phyloP scores from a whole-genome alignment of 2,888 invertebrate species.

The Cantharis lateralis region DNA sequence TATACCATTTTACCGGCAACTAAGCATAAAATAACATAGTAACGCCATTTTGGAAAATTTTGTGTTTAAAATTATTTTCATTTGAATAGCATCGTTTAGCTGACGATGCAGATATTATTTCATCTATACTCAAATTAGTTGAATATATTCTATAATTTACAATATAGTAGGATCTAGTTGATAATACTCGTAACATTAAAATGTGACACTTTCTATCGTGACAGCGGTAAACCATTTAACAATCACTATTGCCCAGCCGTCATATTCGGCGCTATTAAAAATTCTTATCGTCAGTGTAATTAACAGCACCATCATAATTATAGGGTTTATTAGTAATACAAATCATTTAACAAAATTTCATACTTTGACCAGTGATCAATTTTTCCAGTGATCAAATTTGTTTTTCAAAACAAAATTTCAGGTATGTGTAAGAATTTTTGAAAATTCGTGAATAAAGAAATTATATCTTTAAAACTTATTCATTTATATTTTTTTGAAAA shows the following conservation, averaged over 20 bases:
- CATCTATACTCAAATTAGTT: not conserved
- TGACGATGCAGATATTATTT: no score
- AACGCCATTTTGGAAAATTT: no score
- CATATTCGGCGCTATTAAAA: not conserved
- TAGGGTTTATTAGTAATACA: not conserved
- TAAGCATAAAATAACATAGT: no score
- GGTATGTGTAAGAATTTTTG: no score
- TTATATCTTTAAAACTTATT: no score
- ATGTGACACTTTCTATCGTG: not conserved
- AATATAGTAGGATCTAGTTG: not conserved
- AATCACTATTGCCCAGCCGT: not conserved
- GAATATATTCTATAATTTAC: not conserved
- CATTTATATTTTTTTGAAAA: no score
- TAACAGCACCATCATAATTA: not conserved
- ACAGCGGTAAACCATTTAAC: not conserved
- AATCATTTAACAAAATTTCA: not conserved
- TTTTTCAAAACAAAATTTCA: no score
- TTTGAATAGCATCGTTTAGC: no score
- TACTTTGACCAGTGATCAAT: not conserved
- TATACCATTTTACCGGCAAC: no score
- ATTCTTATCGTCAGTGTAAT: not conserved
- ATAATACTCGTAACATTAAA: not conserved
- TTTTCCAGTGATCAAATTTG: no score
- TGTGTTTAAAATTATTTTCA: no score
- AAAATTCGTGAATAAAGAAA: no score